Percentiles rank a stretch among this genome's conserved stretches.
Conservation (phyloP, 2,113 vertebrate genomes). For the Andinoacara biseriatus region DNA sequence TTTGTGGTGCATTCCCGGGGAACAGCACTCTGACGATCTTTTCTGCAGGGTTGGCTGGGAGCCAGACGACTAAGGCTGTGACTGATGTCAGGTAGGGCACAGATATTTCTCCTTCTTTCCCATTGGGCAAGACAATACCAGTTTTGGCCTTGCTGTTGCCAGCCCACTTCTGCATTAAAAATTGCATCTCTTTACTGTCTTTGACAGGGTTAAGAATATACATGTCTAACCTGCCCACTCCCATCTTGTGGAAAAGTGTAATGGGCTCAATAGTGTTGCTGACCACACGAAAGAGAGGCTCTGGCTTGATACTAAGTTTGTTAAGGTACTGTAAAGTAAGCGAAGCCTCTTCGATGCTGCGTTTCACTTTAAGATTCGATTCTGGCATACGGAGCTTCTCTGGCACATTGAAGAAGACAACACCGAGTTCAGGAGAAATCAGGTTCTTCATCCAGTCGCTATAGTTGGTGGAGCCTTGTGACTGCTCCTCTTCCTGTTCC, state of each 20-base stretch:
- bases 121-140: conserved; percentile 91
- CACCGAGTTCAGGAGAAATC: conserved; percentile 96
- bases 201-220: conserved; percentile 96
- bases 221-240: conserved; percentile 96
- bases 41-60: conserved; percentile 92
- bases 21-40: conserved; percentile 97
- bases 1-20: conserved; percentile 97
- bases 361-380: conserved; percentile 92
- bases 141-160: conserved; percentile 98
- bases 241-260: conserved; percentile 98
- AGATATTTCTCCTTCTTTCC: conserved; percentile 97
- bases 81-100: conserved; percentile 98
- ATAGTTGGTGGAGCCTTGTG: conserved; percentile 92
- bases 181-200: conserved; percentile 99
- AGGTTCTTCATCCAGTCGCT: conserved; percentile 98
- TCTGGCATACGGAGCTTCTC: conserved; percentile 94
- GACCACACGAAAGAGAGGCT: conserved; percentile 91
- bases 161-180: conserved; percentile 98
- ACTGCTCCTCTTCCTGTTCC: conserved; percentile 94
- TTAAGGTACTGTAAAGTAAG: conserved; percentile 92
- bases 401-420: conserved; percentile 97
- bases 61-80: conserved; percentile 96
- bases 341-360: conserved; percentile 96
- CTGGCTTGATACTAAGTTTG: conserved; percentile 89
- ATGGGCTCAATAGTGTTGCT: conserved; percentile 94